Conservation (phyloP, 2,797 vertebrate species). For the Pipistrellus pygmaeus region DNA sequence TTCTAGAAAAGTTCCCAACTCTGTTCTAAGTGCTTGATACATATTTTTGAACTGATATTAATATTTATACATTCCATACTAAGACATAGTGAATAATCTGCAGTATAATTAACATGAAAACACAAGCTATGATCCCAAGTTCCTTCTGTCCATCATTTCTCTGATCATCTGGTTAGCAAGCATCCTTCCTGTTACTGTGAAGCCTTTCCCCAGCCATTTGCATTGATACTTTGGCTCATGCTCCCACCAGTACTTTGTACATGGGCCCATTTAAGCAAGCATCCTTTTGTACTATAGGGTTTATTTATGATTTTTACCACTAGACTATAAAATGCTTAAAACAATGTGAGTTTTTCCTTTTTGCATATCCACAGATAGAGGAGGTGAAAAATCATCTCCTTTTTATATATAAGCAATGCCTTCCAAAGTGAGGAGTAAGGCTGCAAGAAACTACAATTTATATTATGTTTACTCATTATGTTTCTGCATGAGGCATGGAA, state of each 20-base stretch:
- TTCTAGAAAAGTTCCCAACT: slow-evolving; percentile 40
- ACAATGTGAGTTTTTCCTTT: neutral
- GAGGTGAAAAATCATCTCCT: neutral
- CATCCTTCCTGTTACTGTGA: neutral
- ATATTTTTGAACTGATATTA: slow-evolving; percentile 16
- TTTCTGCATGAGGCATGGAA: neutral
- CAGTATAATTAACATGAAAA: neutral
- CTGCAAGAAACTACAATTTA: slow-evolving; percentile 20
- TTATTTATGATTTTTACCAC: slow-evolving; percentile 12
- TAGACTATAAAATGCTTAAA: neutral
- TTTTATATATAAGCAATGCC: slow-evolving; percentile 16
- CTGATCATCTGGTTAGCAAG: slow-evolving; percentile 1
- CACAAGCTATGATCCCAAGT: neutral
- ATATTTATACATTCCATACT: neutral
- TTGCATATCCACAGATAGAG: neutral
- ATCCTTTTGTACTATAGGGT: neutral
- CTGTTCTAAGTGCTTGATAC: neutral
- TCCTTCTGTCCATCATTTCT: neutral
- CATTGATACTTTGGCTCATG: neutral
- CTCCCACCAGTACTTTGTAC: neutral
- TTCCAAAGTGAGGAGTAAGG: neutral
- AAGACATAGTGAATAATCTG: slow-evolving; percentile 14
- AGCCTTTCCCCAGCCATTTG: neutral
- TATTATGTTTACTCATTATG: neutral
- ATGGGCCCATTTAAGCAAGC: neutral